Percentiles rank a stretch among this genome's conserved stretches.
Evolutionary conservation across 2,888 invertebrate species (phyloP).

Genomic region (Ashinkailepas kermadecensis): DNA sequence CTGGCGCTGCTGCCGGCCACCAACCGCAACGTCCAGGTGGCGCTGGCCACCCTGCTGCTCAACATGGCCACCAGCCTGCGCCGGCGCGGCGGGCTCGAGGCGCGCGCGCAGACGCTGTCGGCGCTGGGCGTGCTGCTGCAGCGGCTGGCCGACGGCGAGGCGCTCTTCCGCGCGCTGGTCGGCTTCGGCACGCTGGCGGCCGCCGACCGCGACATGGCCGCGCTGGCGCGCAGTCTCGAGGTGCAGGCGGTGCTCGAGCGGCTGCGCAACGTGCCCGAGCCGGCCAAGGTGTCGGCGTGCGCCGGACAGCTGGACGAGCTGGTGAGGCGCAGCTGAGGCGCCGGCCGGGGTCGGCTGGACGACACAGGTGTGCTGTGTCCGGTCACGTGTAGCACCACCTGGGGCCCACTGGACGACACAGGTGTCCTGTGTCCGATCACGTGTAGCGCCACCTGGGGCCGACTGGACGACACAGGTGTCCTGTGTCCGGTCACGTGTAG

Average conservation of each 20-base stretch:
- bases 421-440: too few species aligned
- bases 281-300: slow-evolving; percentile 39
- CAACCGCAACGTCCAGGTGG: slow-evolving; percentile 59
- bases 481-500: too few species aligned
- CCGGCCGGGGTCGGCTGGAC: not conserved
- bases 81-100: slow-evolving; percentile 31
- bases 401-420: too few species aligned
- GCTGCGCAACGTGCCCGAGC: slow-evolving; percentile 34
- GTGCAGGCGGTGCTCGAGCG: slow-evolving; percentile 29
- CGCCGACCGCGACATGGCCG: slow-evolving; percentile 37
- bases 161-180: slow-evolving; percentile 65
- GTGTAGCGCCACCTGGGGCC: too few species aligned
- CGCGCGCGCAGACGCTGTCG: slow-evolving; percentile 47
- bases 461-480: too few species aligned
- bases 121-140: slow-evolving; percentile 50
- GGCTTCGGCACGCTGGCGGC: slow-evolving; percentile 62
- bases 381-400: too few species aligned
- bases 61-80: slow-evolving; percentile 55
- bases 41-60: slow-evolving; percentile 61
- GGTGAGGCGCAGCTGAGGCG: not conserved
- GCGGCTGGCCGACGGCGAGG: slow-evolving; percentile 57
- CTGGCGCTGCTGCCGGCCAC: slow-evolving; percentile 34
- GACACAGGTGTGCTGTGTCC: too few species aligned
- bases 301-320: slow-evolving; percentile 34
- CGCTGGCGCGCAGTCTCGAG: slow-evolving; percentile 34